Evolutionary conservation across 2,113 vertebrate genomes (phyloP).

Genomic region (Gymnobelideus leadbeateri): DNA sequence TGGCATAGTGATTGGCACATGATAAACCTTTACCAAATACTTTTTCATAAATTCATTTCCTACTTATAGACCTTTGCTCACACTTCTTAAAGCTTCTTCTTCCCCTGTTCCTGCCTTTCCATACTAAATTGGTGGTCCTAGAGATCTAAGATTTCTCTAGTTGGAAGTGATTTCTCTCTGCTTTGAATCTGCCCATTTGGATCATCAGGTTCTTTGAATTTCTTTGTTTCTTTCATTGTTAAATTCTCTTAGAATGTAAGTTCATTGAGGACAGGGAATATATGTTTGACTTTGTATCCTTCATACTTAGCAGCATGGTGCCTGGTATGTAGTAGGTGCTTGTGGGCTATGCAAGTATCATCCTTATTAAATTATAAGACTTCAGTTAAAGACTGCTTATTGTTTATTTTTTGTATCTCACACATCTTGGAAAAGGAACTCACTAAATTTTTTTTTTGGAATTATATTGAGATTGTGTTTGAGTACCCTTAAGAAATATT

Average conservation of each 20-base stretch:
- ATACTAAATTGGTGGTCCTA: no score
- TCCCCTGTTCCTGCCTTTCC: no score
- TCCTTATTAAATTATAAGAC: background rate
- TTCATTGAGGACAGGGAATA: background rate
- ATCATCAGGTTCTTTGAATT: background rate
- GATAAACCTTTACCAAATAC: no score
- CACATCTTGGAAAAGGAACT: background rate
- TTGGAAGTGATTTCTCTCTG: no score
- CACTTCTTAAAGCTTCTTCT: no score
- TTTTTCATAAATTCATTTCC: no score
- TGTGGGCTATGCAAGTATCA: background rate
- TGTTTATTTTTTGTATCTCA: background rate
- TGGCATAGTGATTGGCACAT: no score
- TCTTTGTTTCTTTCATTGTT: background rate
- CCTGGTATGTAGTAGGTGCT: background rate
- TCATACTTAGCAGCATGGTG: background rate
- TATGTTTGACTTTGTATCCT: background rate
- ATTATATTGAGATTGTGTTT: background rate
- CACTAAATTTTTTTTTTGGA: background rate
- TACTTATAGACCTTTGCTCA: no score
- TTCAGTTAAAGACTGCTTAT: background rate
- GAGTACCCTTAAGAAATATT: slow-evolving; percentile 28
- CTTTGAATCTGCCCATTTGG: background rate
- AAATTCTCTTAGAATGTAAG: background rate
- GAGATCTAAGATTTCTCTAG: no score